Evolutionary conservation across 2,113 vertebrate species (phyloP).

Genomic region (Dendrocopos noguchii): DNA sequence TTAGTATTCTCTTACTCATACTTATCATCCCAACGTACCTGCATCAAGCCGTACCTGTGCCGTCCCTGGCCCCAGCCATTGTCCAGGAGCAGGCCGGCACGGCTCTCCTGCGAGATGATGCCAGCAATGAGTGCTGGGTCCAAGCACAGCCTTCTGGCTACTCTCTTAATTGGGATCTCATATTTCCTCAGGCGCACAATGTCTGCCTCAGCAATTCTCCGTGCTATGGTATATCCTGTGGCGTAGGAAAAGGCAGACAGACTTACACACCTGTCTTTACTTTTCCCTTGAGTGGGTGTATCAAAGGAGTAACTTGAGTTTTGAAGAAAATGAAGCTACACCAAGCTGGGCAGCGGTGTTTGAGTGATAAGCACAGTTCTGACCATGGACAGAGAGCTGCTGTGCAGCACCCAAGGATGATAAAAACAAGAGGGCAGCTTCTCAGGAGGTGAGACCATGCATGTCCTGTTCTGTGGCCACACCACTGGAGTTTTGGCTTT

Average conservation of each 20-base stretch:
- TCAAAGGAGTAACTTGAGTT: neutral
- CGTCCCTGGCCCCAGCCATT: constrained; percentile 57
- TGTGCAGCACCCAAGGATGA: neutral
- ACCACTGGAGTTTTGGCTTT: neutral
- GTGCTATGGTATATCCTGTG: constrained; percentile 63
- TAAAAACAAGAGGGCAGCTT: neutral
- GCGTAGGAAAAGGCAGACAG: neutral
- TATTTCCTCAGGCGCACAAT: constrained; percentile 65
- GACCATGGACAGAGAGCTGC: neutral
- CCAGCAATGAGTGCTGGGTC: constrained; percentile 79
- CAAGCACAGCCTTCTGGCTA: constrained; percentile 71
- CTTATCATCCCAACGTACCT: constrained; percentile 56
- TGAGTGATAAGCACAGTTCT: neutral
- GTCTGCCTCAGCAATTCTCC: constrained; percentile 72
- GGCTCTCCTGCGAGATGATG: constrained; percentile 80
- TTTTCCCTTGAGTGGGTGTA: neutral
- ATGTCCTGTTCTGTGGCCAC: neutral
- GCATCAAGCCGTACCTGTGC: constrained; percentile 70
- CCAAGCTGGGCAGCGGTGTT: fast-evolving
- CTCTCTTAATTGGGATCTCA: constrained; percentile 45
- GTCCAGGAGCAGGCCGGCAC: constrained; percentile 39
- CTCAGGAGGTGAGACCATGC: neutral
- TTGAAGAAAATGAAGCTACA: neutral
- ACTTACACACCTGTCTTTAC: fast-evolving
- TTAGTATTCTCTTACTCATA: neutral